Conservation (phyloP, 1,140 invertebrate genomes). For the Melitaea cinxia region DNA sequence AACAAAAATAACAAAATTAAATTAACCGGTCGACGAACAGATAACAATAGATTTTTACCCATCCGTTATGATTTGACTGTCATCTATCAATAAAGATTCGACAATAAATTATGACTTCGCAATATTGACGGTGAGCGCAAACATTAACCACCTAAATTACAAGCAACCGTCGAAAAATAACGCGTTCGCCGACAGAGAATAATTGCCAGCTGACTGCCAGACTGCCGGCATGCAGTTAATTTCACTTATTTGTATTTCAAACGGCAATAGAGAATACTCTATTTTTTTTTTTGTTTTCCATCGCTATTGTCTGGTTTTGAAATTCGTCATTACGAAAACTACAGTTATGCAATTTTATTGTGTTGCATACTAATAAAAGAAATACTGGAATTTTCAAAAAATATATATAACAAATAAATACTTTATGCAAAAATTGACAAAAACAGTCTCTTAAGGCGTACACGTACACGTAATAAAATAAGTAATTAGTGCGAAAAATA, state of each 20-base stretch:
- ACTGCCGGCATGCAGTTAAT: constrained; percentile 55
- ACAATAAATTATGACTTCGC: constrained; percentile 55
- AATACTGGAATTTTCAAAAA: no score
- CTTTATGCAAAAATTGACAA: no score
- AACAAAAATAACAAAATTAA: background rate
- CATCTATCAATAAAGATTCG: constrained; percentile 57
- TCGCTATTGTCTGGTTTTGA: constrained; percentile 21
- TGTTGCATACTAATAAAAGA: no score
- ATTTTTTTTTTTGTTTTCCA: constrained; percentile 31
- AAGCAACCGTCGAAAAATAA: constrained; percentile 55
- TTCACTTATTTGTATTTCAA: constrained; percentile 59
- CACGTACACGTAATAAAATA: no score
- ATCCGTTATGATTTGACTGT: constrained; percentile 24
- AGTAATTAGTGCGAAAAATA: no score
- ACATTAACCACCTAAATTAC: constrained; percentile 58
- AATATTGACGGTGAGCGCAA: constrained; percentile 47
- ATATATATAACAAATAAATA: no score
- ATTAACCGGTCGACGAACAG: background rate
- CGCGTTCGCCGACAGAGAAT: constrained; percentile 54
- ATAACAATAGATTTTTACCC: background rate
- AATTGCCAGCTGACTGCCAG: constrained; percentile 45
- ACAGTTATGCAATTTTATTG: constrained; percentile 1
- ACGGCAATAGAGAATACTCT: constrained; percentile 40
- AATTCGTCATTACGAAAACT: constrained; percentile 13
- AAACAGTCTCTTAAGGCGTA: no score